Evolutionary conservation across 2,113 vertebrate species (phyloP).

Genomic region (Neogobius melanostomus): DNA sequence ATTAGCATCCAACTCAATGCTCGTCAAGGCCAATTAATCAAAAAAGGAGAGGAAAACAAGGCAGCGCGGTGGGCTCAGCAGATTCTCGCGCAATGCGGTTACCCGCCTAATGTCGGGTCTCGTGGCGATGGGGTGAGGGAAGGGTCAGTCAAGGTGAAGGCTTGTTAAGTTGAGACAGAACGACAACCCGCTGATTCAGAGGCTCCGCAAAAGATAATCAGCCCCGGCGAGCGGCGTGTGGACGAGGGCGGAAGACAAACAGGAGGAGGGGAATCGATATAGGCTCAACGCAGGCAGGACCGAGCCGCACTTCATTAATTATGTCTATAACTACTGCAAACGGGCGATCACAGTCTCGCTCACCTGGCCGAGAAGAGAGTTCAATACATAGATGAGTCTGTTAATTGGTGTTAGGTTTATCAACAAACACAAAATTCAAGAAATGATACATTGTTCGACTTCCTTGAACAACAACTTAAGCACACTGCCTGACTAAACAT

Average conservation of each 20-base stretch:
- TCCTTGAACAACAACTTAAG: no score
- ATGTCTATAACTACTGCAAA: conserved; percentile 15
- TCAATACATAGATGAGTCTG: background rate
- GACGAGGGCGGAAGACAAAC: conserved; percentile 18
- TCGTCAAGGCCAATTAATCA: conserved; percentile 70
- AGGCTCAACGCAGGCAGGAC: conserved; percentile 15
- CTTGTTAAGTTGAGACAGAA: conserved; percentile 47
- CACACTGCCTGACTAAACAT: no score
- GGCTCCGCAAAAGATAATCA: conserved; percentile 39
- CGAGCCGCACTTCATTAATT: conserved; percentile 34
- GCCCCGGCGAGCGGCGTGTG: conserved; percentile 20
- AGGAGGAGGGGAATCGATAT: conserved; percentile 33
- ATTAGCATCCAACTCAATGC: conserved; percentile 57
- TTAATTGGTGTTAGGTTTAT: no score
- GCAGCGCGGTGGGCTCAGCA: conserved; percentile 29
- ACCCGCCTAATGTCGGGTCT: conserved; percentile 24
- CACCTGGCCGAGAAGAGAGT: background rate
- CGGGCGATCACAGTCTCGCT: conserved; percentile 9
- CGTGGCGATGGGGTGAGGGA: conserved; percentile 37
- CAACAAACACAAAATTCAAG: no score
- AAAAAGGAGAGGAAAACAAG: conserved; percentile 52
- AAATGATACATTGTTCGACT: no score
- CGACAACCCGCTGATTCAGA: conserved; percentile 44
- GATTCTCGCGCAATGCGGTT: conserved; percentile 26
- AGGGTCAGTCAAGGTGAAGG: conserved; percentile 52